Percentiles rank a stretch among this genome's conserved stretches.
Conservation (phyloP, 2,888 invertebrate species). For the Eilema depressum region DNA sequence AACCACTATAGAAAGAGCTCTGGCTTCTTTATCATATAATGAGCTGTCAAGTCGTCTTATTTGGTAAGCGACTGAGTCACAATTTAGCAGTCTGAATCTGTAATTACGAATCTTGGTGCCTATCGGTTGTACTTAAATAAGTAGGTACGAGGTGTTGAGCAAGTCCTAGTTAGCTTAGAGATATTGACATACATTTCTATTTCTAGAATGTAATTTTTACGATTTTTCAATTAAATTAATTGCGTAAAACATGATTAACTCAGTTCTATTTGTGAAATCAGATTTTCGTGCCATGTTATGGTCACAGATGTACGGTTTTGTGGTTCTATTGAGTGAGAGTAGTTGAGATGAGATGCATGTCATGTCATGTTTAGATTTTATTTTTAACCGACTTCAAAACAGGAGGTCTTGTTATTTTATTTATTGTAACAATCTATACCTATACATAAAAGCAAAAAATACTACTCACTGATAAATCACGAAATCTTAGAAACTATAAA, state of each 20-base stretch:
- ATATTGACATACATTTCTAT: background rate
- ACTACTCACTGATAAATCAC: too few species aligned
- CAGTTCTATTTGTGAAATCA: too few species aligned
- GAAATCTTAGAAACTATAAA: too few species aligned
- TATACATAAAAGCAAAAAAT: too few species aligned
- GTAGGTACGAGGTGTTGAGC: background rate
- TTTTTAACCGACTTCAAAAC: background rate
- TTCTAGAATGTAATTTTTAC: background rate
- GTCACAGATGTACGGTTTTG: too few species aligned
- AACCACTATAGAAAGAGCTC: slow-evolving; percentile 31
- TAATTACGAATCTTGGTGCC: slow-evolving; percentile 36
- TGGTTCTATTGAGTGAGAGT: too few species aligned
- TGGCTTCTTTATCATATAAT: slow-evolving; percentile 14
- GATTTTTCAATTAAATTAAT: too few species aligned
- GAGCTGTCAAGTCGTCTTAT: slow-evolving; percentile 21
- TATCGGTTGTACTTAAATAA: slow-evolving; percentile 2
- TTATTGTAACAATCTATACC: too few species aligned
- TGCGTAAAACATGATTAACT: too few species aligned
- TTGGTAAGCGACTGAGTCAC: slow-evolving; percentile 35
- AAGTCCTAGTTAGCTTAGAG: background rate
- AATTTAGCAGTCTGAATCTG: slow-evolving; percentile 28
- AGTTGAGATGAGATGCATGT: too few species aligned
- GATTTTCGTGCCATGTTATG: too few species aligned
- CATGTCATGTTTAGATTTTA: background rate
- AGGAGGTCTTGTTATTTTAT: too few species aligned